Conservation (phyloP, 2,797 vertebrate genomes). For the Sebastes itinus region DNA sequence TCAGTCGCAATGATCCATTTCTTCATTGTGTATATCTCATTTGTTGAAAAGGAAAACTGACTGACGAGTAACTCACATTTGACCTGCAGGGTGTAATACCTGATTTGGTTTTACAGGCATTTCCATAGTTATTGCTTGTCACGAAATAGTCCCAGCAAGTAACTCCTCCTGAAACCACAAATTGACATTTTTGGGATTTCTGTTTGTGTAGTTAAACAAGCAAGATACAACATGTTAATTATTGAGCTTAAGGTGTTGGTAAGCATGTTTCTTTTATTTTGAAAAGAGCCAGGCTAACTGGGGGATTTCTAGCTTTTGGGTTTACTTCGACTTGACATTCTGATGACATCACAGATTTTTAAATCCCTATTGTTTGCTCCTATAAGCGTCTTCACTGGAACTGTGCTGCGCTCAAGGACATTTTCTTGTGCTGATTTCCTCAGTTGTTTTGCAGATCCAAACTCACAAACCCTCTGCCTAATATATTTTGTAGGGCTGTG, state of each 20-base stretch:
- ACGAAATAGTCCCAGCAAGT: background rate
- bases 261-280: background rate
- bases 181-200: conserved; percentile 30
- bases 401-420: background rate
- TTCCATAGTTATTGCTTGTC: conserved; percentile 1
- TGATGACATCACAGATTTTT: too few relatives aligned
- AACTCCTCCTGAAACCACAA: conserved; percentile 38
- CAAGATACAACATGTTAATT: conserved; percentile 29
- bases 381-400: background rate
- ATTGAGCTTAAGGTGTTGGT: background rate
- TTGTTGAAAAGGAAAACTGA: background rate
- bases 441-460: background rate
- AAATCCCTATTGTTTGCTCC: too few relatives aligned
- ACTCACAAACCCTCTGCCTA: background rate
- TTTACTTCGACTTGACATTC: too few relatives aligned
- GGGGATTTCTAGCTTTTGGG: too few relatives aligned
- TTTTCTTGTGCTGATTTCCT: background rate
- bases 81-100: background rate
- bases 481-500: background rate
- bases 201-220: conserved; percentile 34
- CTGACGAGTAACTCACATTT: background rate
- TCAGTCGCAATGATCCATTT: background rate
- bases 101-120: conserved; percentile 1
- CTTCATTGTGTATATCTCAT: background rate
- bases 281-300: too few relatives aligned